phyloP scores from a whole-genome alignment of 30 jellyfish, hydroid and myxozoan species.

The Rhopilema esculentum region DNA sequence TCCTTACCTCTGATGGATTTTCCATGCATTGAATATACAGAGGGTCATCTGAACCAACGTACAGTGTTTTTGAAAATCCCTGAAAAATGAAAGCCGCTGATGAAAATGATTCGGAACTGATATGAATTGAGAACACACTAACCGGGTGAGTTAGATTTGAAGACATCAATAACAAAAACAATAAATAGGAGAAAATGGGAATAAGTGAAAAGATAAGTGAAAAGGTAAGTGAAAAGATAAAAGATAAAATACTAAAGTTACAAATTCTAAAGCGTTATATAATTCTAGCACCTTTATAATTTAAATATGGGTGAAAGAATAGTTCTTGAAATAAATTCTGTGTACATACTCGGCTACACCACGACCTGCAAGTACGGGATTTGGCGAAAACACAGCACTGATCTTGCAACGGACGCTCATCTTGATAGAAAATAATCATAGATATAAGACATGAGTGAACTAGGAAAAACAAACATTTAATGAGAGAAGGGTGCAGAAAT shows the following conservation, averaged over 20 bases:
- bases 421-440: background rate
- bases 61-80: conserved; percentile 59
- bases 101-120: background rate
- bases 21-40: conserved; percentile 78
- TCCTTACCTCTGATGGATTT: conserved; percentile 81
- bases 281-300: background rate
- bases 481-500: too few species aligned
- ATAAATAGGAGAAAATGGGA: background rate
- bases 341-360: conserved; percentile 51
- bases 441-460: background rate
- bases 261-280: too few species aligned
- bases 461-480: too few species aligned
- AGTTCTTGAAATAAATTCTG: background rate
- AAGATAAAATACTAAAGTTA: background rate
- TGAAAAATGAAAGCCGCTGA: conserved; percentile 1
- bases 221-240: background rate
- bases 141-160: background rate
- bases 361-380: conserved; percentile 29
- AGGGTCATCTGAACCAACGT: conserved; percentile 65
- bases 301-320: background rate
- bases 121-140: background rate
- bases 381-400: conserved; percentile 52
- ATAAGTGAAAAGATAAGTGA: background rate
- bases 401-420: conserved; percentile 17
- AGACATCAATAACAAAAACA: background rate